A percentile compares a stretch with the other conserved stretches of the same genome.
phyloP scores from a whole-genome alignment of 2,113 vertebrate species.

The Delphinus delphis region DNA sequence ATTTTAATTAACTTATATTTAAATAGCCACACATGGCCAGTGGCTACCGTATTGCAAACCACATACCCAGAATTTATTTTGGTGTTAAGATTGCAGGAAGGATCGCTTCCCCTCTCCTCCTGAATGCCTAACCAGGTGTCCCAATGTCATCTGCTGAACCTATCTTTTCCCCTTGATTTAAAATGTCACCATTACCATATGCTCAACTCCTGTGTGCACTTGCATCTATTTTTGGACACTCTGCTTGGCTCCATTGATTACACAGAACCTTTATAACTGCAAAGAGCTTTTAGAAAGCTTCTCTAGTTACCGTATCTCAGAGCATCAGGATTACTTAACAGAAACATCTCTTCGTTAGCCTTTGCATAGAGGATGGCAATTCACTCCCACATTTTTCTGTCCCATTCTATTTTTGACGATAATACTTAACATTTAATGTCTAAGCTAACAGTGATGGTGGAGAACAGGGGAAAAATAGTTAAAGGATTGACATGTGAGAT shows the following conservation, averaged over 20 bases:
- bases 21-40: background rate
- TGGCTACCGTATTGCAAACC: background rate
- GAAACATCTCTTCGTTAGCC: background rate
- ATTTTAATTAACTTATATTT: background rate
- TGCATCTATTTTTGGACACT: background rate
- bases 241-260: background rate
- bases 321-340: background rate
- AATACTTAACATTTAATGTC: background rate
- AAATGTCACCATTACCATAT: background rate
- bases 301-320: background rate
- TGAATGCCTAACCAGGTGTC: background rate
- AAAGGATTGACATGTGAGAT: background rate
- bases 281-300: background rate
- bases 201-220: background rate
- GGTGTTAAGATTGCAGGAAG: background rate
- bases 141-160: background rate
- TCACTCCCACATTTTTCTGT: background rate
- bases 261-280: background rate
- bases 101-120: background rate
- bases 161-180: background rate
- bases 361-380: background rate
- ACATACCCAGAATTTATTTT: background rate
- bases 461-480: background rate
- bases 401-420: background rate
- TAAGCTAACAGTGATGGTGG: background rate